Evolutionary conservation across 1,140 invertebrate species (phyloP).

Genomic region (Caenorhabditis briggsae): DNA sequence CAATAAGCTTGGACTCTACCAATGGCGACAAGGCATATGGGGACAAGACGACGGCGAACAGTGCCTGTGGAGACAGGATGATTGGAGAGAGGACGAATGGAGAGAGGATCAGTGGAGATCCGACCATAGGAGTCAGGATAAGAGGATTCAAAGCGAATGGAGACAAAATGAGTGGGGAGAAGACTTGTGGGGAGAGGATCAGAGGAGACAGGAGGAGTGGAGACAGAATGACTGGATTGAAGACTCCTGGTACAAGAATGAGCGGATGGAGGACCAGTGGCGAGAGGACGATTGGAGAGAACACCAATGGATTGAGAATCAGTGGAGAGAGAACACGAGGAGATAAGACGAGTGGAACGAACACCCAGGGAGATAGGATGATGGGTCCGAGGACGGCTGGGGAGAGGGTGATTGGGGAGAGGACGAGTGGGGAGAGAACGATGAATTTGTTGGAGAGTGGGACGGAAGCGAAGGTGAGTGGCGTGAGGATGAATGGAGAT

Average conservation of each 20-base stretch:
- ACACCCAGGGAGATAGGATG: slow-evolving; percentile 62
- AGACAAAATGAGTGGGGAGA: slow-evolving; percentile 62
- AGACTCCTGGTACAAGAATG: slow-evolving; percentile 68
- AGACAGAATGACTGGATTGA: slow-evolving; percentile 63
- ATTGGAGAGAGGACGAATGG: slow-evolving; percentile 69
- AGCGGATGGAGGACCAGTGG: slow-evolving; percentile 72
- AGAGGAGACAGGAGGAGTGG: slow-evolving; percentile 64
- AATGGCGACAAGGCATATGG: slow-evolving; percentile 66
- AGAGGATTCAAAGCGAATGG: slow-evolving; percentile 65
- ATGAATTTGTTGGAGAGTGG: slow-evolving; percentile 62
- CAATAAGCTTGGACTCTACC: slow-evolving; percentile 66
- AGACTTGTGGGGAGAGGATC: slow-evolving; percentile 65
- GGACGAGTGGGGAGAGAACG: slow-evolving; percentile 61
- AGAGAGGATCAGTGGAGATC: slow-evolving; percentile 67
- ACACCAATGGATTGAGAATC: slow-evolving; percentile 70
- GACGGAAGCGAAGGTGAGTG: slow-evolving; percentile 65
- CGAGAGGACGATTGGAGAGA: slow-evolving; percentile 71
- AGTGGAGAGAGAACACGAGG: slow-evolving; percentile 71
- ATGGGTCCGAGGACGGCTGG: slow-evolving; percentile 71
- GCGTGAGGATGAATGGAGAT: slow-evolving; percentile 66
- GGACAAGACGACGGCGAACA: slow-evolving; percentile 65
- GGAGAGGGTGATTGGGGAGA: slow-evolving; percentile 63
- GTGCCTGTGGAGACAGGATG: slow-evolving; percentile 62
- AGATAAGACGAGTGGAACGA: slow-evolving; percentile 66
- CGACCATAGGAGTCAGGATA: slow-evolving; percentile 66